Percentiles rank a stretch among this genome's conserved stretches.
These are phyloP conservation scores for Colostygia pectinataria DNA, from an alignment of 2,888 invertebrate species.

Conservation along the genomic window DNA sequence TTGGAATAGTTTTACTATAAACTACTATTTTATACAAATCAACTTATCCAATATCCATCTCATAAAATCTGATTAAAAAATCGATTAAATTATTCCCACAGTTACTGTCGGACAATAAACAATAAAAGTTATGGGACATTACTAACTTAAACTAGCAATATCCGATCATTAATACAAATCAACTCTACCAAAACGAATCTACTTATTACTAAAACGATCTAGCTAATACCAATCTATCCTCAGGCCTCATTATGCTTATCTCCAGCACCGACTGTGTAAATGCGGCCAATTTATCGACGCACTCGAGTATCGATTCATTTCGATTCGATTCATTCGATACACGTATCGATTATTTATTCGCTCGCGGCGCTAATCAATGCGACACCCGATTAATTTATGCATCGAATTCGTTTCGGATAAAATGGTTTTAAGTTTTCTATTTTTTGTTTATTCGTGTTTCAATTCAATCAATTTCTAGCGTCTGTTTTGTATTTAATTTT, in stretches of 20 bases:
- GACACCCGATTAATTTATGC: constrained; percentile 65
- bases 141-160: constrained; percentile 6
- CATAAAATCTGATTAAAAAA: not conserved
- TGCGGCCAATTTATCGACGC: constrained; percentile 18
- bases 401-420: constrained; percentile 52
- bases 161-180: constrained; percentile 2
- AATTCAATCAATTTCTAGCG: constrained; percentile 18
- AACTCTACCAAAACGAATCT: constrained; percentile 14
- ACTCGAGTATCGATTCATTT: constrained; percentile 45
- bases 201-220: constrained; percentile 8
- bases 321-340: constrained; percentile 58
- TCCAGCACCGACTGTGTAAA: constrained; percentile 22
- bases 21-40: too few relatives aligned
- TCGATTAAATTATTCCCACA: not conserved
- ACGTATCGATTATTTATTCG: constrained; percentile 65
- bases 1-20: too few relatives aligned
- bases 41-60: too few relatives aligned
- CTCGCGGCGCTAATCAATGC: constrained; percentile 70
- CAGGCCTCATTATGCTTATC: constrained; percentile 19
- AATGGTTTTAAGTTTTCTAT: constrained; percentile 41
- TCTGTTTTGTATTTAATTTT: constrained; percentile 10
- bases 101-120: constrained; percentile 5
- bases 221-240: constrained; percentile 14
- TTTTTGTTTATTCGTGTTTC: constrained; percentile 28
- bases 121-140: constrained; percentile 6